Base-by-base conservation (phyloP, 2,113 vertebrate species). In the Hydropotes inermis region DNA sequence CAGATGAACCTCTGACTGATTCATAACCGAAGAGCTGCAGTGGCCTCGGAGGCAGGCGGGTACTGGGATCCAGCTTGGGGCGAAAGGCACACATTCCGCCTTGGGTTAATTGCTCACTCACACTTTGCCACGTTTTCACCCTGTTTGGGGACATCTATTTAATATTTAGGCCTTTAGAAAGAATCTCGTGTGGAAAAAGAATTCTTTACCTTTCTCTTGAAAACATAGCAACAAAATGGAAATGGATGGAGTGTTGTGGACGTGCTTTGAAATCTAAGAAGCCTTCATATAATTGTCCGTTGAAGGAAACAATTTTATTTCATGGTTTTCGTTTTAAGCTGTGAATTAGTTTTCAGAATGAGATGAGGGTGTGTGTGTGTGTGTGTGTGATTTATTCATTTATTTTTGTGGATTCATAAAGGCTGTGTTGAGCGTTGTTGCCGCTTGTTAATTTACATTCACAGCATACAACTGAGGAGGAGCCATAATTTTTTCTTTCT, bases 1-100 rank as follows among this genome's bases (percentile, higher is more conserved):
- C 99, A 98, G 99, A 98, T 98, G 98, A 98, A 97, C 97, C 97
- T 97, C 98, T 97, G 97, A 98, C 98, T 98, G 98, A 98, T 98
- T 98, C 98, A 97, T 97, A 96, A 92, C 30, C 98, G 86, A 98
- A 96, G 95, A 97, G 98, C 98, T 97, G 98, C 98, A 98, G 98
- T 78, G 98, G 95, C 98, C 98, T 97, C 91, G 98, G 81, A 87
- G 94, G 97, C 98, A 94, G 95, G 97, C 98, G 98, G 96, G 97
- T 87, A 96, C 98, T 95, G 83, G 57, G 57, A 50, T 25, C 9
- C 94, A 60, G 97, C 7, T 36, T 47, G 67, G 95, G 70, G 95
- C 96, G 93, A 58, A 98, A 96, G 85, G 88, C 98, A 3, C 76
- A 13, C 79, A 6, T 93, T 95, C 39, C 11, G 58, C 74, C 23